Conservation (phyloP, 2,797 vertebrate species). For the Acipenser transmontanus region DNA sequence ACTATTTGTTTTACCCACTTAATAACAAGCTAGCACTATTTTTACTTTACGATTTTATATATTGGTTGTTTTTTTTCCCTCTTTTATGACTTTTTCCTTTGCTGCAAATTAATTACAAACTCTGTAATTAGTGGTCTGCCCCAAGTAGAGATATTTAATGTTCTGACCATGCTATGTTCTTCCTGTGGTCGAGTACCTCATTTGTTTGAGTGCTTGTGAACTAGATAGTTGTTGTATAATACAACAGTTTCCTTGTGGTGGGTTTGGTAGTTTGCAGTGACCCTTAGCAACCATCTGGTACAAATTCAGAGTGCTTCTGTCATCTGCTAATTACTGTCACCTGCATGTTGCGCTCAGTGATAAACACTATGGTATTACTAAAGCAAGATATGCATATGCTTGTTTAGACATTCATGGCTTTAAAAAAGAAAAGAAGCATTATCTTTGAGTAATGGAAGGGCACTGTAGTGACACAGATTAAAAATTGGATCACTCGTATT, state of each 20-base stretch:
- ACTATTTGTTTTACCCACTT: conserved; percentile 29
- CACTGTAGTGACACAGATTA: conserved; percentile 21
- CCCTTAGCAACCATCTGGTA: conserved; percentile 59
- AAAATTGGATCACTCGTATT: conserved; percentile 29
- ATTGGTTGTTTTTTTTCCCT: neutral
- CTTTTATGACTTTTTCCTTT: conserved; percentile 27
- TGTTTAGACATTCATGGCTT: conserved; percentile 39
- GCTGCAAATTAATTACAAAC: conserved; percentile 34
- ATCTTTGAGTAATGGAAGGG: conserved; percentile 24
- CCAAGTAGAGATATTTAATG: conserved; percentile 27
- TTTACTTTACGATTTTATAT: conserved; percentile 19
- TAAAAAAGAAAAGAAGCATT: conserved; percentile 11
- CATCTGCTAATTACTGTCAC: conserved; percentile 61
- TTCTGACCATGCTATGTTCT: conserved; percentile 34
- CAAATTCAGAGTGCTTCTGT: conserved; percentile 48
- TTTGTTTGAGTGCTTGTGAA: conserved; percentile 38
- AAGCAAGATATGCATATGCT: conserved; percentile 33
- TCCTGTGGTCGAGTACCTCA: conserved; percentile 39
- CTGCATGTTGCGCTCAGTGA: conserved; percentile 45
- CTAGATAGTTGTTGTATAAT: conserved; percentile 31
- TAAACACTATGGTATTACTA: conserved; percentile 59
- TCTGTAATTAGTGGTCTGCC: conserved; percentile 30
- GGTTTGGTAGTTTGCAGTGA: conserved; percentile 48
- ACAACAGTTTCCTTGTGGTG: conserved; percentile 43
- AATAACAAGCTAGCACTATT: conserved; percentile 20